A percentile compares a stretch with the other conserved stretches of the same genome.
Conservation (phyloP, 2,113 vertebrate genomes). For the Rutilus rutilus region DNA sequence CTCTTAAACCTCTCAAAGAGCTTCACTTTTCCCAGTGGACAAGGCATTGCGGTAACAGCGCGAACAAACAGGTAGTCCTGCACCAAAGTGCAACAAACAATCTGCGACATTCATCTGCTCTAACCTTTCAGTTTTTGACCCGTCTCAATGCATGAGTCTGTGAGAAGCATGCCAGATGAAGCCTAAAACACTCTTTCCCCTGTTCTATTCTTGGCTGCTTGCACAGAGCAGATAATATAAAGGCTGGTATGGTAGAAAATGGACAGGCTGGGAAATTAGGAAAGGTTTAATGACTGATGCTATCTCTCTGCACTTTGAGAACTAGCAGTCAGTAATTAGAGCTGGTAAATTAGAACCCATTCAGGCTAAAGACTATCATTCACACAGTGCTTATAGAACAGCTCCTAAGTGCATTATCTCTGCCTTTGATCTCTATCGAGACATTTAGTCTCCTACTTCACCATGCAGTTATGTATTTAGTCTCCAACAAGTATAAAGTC, state of each 20-base stretch:
- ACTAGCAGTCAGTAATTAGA: conserved; percentile 40
- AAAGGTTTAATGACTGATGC: conserved; percentile 36
- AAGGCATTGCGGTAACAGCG: not conserved
- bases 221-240: conserved; percentile 12
- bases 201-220: conserved; percentile 29
- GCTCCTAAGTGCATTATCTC: conserved; percentile 25
- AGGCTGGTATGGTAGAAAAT: conserved; percentile 20
- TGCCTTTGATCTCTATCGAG: not conserved
- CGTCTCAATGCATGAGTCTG: not conserved
- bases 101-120: not conserved
- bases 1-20: conserved; percentile 14
- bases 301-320: conserved; percentile 35
- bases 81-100: not conserved
- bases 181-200: not conserved
- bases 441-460: not conserved
- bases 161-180: conserved; percentile 12
- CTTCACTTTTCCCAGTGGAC: not conserved
- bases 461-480: not conserved
- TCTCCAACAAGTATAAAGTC: not conserved
- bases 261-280: conserved; percentile 28
- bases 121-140: not conserved
- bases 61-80: not conserved
- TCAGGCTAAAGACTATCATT: conserved; percentile 40
- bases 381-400: conserved; percentile 32
- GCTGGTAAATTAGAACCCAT: conserved; percentile 34